Percentiles rank a stretch among this genome's conserved stretches.
phyloP scores from a whole-genome alignment of 2,888 invertebrate genomes.

The Melanargia galathea region DNA sequence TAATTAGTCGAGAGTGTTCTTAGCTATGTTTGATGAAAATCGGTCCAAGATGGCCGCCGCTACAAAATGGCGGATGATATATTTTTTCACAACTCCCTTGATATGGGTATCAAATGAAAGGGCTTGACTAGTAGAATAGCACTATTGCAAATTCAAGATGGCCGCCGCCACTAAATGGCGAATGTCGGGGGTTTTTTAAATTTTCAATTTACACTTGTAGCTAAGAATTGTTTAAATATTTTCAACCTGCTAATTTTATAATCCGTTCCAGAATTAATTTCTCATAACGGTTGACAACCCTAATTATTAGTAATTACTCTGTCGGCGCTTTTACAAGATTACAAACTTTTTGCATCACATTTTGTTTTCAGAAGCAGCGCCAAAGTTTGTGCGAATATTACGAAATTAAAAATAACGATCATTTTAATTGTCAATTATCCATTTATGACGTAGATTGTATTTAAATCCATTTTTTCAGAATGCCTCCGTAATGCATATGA shows the following conservation, averaged over 20 bases:
- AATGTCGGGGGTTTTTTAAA: no score
- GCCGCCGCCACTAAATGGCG: no score
- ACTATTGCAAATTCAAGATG: no score
- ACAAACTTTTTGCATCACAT: slow-evolving; percentile 22
- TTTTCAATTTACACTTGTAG: background rate
- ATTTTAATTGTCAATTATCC: background rate
- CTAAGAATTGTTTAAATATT: background rate
- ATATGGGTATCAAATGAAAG: no score
- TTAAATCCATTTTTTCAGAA: background rate
- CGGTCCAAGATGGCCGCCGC: no score
- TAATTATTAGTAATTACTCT: slow-evolving; percentile 13
- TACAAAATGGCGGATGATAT: no score
- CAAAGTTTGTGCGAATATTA: background rate
- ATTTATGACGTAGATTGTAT: background rate
- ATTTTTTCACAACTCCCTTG: no score
- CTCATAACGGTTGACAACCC: slow-evolving; percentile 15
- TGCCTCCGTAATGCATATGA: background rate
- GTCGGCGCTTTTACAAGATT: slow-evolving; percentile 27
- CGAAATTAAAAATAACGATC: background rate
- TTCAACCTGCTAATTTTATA: background rate
- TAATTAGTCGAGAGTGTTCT: no score
- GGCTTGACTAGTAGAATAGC: no score
- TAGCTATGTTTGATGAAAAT: no score
- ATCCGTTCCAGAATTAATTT: background rate
- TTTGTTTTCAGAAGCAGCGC: background rate